Evolutionary conservation across 1,140 invertebrate genomes (phyloP).

Genomic region (Drosophila ficusphila): DNA sequence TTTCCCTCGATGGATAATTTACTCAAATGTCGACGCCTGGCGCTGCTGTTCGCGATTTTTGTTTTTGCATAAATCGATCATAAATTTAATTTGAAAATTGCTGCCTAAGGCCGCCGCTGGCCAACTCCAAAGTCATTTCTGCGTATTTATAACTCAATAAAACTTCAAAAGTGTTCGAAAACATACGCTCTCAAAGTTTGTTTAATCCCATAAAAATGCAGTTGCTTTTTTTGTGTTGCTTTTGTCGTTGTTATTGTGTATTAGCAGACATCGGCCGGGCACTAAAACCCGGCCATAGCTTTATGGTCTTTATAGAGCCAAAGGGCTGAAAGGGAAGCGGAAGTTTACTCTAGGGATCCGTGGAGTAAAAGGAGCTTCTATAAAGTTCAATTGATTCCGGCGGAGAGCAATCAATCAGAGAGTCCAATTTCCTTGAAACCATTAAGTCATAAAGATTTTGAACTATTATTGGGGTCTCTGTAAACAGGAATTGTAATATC

Average conservation of each 20-base stretch:
- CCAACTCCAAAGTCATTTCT: slow-evolving; percentile 70
- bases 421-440: slow-evolving; percentile 11
- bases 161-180: slow-evolving; percentile 82
- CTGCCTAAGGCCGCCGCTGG: slow-evolving; percentile 30
- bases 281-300: slow-evolving; percentile 70
- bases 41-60: slow-evolving; percentile 52
- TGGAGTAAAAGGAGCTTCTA: slow-evolving; percentile 29
- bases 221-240: slow-evolving; percentile 36
- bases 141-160: slow-evolving; percentile 82
- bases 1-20: slow-evolving; percentile 48
- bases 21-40: slow-evolving; percentile 77
- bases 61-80: slow-evolving; percentile 78
- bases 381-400: slow-evolving; percentile 11
- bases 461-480: not conserved
- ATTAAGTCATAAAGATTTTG: slow-evolving; percentile 5
- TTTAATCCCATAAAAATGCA: slow-evolving; percentile 79
- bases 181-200: slow-evolving; percentile 79
- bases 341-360: slow-evolving; percentile 57
- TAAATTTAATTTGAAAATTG: slow-evolving; percentile 81
- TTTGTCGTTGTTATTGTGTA: slow-evolving; percentile 46
- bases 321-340: slow-evolving; percentile 40
- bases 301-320: slow-evolving; percentile 49
- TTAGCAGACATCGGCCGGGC: slow-evolving; percentile 38
- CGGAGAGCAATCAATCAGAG: slow-evolving; percentile 29
- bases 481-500: not conserved